Conservation (phyloP, 2,797 vertebrate species). For the Spinus olivaceus region DNA sequence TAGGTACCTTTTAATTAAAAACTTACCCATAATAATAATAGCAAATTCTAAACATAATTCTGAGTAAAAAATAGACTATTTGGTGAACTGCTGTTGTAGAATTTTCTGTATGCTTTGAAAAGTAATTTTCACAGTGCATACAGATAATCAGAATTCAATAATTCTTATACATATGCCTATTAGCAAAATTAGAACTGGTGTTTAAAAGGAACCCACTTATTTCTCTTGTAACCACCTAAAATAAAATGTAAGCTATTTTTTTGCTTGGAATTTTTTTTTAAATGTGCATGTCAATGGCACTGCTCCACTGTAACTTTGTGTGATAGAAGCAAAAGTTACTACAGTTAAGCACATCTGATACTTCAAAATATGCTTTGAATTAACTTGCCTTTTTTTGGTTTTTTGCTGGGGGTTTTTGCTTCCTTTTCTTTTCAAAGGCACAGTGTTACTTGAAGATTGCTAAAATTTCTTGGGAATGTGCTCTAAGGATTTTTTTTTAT, state of each 20-base stretch:
- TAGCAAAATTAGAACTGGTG: neutral
- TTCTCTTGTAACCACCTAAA: neutral
- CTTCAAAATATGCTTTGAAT: conserved; percentile 54
- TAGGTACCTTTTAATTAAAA: neutral
- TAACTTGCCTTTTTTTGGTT: neutral
- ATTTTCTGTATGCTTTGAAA: neutral
- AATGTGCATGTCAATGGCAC: neutral
- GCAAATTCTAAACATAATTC: neutral
- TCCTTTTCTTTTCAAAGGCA: conserved; percentile 49
- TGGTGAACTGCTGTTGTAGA: neutral
- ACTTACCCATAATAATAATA: neutral
- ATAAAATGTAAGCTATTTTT: neutral
- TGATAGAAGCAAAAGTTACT: neutral
- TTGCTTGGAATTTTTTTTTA: neutral
- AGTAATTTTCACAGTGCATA: neutral
- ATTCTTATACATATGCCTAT: fast-evolving
- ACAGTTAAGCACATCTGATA: neutral
- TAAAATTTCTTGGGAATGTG: conserved; percentile 53
- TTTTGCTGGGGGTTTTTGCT: neutral
- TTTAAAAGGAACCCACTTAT: neutral
- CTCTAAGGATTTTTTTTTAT: neutral
- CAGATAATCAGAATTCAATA: neutral
- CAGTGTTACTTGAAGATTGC: conserved; percentile 40
- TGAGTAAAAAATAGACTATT: neutral
- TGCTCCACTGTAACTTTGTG: neutral